These are phyloP conservation scores for Caerostris extrusa DNA, from an alignment of 1,140 invertebrate species.

Conservation along the genomic window DNA sequence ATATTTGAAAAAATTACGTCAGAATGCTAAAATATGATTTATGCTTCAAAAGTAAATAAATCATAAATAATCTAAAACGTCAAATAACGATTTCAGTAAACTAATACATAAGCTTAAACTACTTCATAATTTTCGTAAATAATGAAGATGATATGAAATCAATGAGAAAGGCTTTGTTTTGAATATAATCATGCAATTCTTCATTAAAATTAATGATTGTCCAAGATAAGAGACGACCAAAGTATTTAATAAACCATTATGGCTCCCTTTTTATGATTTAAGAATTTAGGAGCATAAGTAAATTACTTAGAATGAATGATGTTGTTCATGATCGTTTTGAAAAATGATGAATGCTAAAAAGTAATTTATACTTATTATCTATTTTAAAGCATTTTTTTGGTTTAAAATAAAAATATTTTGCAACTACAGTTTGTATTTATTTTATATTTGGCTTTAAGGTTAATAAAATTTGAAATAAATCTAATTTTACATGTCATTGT, in stretches of 20 bases:
- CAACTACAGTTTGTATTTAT: too few relatives aligned
- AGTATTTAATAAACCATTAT: conserved; percentile 16
- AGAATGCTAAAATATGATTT: background rate
- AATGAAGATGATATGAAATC: background rate
- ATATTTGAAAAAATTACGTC: too few relatives aligned
- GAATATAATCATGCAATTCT: background rate
- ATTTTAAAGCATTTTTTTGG: background rate
- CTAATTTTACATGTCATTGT: too few relatives aligned
- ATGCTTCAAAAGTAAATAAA: background rate
- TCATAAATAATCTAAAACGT: background rate
- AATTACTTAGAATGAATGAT: background rate
- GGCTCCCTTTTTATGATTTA: background rate
- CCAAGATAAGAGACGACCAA: background rate
- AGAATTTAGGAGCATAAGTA: background rate
- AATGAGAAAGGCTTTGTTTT: background rate
- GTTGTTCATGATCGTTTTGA: background rate
- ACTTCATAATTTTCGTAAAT: background rate
- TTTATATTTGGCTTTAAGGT: too few relatives aligned
- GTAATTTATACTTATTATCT: background rate
- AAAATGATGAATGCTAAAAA: background rate
- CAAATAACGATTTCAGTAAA: background rate
- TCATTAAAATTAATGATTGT: conserved; percentile 18
- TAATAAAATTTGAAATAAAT: too few relatives aligned
- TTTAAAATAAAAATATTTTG: background rate
- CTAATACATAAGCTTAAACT: background rate